Evolutionary conservation across 1,140 invertebrate species (phyloP).

Genomic region (Nephila pilipes): DNA sequence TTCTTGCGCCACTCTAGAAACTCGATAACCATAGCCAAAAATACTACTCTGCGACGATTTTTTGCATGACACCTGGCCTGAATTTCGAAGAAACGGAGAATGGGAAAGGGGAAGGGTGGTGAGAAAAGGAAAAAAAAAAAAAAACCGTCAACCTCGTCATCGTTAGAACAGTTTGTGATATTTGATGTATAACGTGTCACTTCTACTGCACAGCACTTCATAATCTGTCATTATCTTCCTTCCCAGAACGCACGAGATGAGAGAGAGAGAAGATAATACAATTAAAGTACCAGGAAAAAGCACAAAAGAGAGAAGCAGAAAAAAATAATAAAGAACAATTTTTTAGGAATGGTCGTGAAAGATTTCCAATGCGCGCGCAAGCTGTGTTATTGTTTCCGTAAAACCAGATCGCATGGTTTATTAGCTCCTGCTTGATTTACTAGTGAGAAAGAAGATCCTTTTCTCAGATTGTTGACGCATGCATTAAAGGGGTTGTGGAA

Average conservation of each 20-base stretch:
- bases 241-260: constrained; percentile 13
- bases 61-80: constrained; percentile 31
- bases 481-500: background rate
- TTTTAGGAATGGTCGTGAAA: background rate
- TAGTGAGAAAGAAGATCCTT: background rate
- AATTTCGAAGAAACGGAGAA: constrained; percentile 26
- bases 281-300: constrained; percentile 73
- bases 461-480: background rate
- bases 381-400: constrained; percentile 46
- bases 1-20: background rate
- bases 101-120: background rate
- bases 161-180: background rate
- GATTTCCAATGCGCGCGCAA: background rate
- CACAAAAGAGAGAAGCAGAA: constrained; percentile 6
- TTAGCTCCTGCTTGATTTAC: constrained; percentile 32
- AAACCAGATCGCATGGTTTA: constrained; percentile 50
- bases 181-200: constrained; percentile 66
- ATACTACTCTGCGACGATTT: background rate
- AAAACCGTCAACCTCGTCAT: background rate
- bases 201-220: constrained; percentile 32
- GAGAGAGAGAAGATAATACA: constrained; percentile 40
- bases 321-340: background rate
- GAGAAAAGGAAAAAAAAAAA: background rate
- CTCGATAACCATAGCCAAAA: background rate
- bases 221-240: constrained; percentile 72